Conservation (phyloP, 2,113 vertebrate genomes). For the Paraplagusia blochii region DNA sequence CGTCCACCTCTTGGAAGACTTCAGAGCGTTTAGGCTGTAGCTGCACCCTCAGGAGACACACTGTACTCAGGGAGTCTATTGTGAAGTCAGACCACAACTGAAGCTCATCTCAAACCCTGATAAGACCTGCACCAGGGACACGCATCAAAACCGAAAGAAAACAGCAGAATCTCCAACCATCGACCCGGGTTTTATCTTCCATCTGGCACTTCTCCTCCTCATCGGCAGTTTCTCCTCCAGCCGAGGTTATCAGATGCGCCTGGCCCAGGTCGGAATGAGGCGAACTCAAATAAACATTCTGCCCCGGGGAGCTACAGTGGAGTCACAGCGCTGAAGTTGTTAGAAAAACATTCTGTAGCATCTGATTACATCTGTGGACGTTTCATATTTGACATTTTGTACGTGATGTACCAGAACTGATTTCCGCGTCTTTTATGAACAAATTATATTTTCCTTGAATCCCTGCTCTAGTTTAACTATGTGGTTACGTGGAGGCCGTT, state of each 20-base stretch:
- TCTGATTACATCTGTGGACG: slow-evolving; percentile 32
- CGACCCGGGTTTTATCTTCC: slow-evolving; percentile 48
- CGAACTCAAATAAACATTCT: slow-evolving; percentile 61
- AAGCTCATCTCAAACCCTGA: slow-evolving; percentile 35
- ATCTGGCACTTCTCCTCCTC: slow-evolving; percentile 36
- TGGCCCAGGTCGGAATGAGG: slow-evolving; percentile 58
- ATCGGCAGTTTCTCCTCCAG: slow-evolving; percentile 40
- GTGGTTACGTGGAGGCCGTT: no score
- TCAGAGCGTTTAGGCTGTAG: slow-evolving; percentile 26
- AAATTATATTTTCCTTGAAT: no score
- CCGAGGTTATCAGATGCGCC: slow-evolving; percentile 65
- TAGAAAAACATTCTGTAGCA: slow-evolving; percentile 57
- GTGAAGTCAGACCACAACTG: slow-evolving; percentile 18
- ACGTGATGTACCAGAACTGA: slow-evolving; percentile 7
- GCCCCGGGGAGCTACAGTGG: slow-evolving; percentile 36
- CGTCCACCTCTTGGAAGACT: slow-evolving; percentile 16
- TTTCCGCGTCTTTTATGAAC: not conserved
- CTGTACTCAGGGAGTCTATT: slow-evolving; percentile 8
- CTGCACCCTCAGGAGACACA: slow-evolving; percentile 32
- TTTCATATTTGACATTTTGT: slow-evolving; percentile 35
- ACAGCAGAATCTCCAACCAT: slow-evolving; percentile 26
- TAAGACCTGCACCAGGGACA: slow-evolving; percentile 44
- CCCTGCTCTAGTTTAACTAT: no score
- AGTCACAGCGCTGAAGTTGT: slow-evolving; percentile 39
- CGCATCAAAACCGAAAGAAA: slow-evolving; percentile 35